Conservation (phyloP, 2,113 vertebrate genomes). For the Apus apus region DNA sequence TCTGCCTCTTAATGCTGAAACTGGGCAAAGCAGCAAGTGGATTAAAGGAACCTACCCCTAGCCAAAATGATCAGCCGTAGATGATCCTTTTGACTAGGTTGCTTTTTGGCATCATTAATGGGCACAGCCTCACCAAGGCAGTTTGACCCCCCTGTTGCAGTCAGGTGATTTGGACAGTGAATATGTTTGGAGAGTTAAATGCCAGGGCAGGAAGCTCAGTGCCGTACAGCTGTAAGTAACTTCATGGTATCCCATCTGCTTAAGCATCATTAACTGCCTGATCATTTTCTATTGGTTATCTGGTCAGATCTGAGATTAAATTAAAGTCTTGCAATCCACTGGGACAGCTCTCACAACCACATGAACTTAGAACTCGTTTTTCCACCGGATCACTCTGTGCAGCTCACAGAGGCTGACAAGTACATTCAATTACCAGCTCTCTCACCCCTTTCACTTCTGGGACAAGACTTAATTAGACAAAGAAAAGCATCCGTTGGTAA, state of each 20-base stretch:
- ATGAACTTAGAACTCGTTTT: background rate
- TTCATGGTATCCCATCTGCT: background rate
- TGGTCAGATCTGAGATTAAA: background rate
- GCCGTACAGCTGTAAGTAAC: background rate
- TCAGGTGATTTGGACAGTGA: background rate
- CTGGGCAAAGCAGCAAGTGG: background rate
- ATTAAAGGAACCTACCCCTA: background rate
- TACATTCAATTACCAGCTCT: conserved; percentile 16
- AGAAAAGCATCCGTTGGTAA: background rate
- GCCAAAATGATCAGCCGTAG: background rate
- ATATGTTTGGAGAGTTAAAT: background rate
- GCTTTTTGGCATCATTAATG: background rate
- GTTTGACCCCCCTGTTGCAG: background rate
- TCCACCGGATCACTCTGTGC: background rate
- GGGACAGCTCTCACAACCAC: background rate
- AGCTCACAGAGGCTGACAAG: background rate
- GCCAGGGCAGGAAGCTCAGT: background rate
- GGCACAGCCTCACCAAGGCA: background rate
- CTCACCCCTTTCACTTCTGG: background rate
- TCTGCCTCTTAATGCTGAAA: background rate
- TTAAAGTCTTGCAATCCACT: background rate
- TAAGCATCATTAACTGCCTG: conserved; percentile 7
- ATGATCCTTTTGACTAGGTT: background rate
- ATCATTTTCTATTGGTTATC: conserved; percentile 28
- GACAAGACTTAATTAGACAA: background rate